These are phyloP conservation scores for Verasper variegatus DNA, from an alignment of 2,113 vertebrate genomes.

Conservation along the genomic window DNA sequence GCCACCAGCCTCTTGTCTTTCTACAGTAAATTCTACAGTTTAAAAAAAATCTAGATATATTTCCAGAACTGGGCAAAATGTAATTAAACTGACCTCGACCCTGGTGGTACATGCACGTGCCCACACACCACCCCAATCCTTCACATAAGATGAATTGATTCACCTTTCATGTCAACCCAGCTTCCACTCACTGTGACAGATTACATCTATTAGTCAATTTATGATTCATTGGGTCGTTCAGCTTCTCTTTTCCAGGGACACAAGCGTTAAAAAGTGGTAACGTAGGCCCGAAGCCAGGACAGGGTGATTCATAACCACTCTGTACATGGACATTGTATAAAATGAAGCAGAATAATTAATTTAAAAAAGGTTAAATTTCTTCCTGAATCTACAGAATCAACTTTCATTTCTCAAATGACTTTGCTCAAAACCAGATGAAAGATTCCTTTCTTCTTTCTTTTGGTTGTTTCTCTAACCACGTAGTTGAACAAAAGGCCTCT, in stretches of 20 bases:
- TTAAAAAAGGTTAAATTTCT: conserved; percentile 5
- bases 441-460: not conserved
- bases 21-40: not conserved
- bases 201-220: conserved; percentile 34
- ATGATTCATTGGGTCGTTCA: conserved; percentile 52
- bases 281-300: conserved; percentile 1
- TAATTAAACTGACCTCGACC: not conserved
- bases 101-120: not conserved
- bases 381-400: not conserved
- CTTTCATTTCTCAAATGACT: conserved; percentile 14
- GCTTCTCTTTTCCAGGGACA: conserved; percentile 39
- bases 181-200: conserved; percentile 48
- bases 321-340: conserved; percentile 3
- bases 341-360: conserved; percentile 6
- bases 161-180: conserved; percentile 50
- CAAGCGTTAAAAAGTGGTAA: conserved; percentile 34
- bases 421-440: conserved; percentile 6
- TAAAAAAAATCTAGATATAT: not conserved
- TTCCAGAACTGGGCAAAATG: not conserved
- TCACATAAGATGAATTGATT: conserved; percentile 50
- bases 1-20: not conserved
- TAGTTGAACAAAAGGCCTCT: not conserved
- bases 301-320: conserved; percentile 49
- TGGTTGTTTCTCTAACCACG: not conserved
- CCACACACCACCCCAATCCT: not conserved